A percentile compares a stretch with the other conserved stretches of the same genome.
Conservation (phyloP, 2,888 invertebrate species). For the Incurvaria masculella region DNA sequence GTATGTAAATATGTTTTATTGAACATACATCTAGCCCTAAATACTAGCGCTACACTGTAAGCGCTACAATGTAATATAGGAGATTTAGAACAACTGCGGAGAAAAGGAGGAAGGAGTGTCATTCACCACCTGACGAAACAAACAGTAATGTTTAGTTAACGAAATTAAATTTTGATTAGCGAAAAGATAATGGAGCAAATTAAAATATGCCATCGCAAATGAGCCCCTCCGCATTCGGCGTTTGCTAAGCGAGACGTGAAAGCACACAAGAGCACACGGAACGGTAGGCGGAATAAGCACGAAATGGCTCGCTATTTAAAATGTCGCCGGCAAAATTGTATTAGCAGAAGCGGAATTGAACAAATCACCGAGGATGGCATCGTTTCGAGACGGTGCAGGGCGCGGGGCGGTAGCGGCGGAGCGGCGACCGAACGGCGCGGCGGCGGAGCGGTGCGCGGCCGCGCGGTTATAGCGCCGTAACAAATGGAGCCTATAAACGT, state of each 20-base stretch:
- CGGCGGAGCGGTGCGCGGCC: constrained; percentile 33
- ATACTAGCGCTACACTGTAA: too few species aligned
- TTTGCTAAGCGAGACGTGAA: neutral
- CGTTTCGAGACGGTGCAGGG: neutral
- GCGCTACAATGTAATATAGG: too few species aligned
- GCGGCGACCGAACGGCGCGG: constrained; percentile 11
- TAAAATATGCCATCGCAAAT: too few species aligned
- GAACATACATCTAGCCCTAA: too few species aligned
- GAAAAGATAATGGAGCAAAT: too few species aligned
- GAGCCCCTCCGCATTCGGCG: too few species aligned
- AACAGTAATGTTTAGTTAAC: too few species aligned
- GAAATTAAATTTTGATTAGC: too few species aligned
- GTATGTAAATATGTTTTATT: too few species aligned
- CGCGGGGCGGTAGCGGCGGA: neutral
- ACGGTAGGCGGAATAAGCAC: neutral
- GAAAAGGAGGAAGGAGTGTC: too few species aligned
- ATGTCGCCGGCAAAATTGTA: constrained; percentile 3
- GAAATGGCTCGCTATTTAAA: constrained; percentile 4
- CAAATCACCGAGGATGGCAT: constrained; percentile 18
- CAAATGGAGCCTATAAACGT: constrained; percentile 47
- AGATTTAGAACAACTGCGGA: too few species aligned
- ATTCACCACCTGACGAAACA: too few species aligned
- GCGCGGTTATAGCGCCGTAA: constrained; percentile 30
- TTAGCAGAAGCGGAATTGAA: constrained; percentile 20
- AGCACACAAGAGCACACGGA: neutral